Evolutionary conservation across 2,797 vertebrate species (phyloP).

Genomic region (Girardinus metallicus): DNA sequence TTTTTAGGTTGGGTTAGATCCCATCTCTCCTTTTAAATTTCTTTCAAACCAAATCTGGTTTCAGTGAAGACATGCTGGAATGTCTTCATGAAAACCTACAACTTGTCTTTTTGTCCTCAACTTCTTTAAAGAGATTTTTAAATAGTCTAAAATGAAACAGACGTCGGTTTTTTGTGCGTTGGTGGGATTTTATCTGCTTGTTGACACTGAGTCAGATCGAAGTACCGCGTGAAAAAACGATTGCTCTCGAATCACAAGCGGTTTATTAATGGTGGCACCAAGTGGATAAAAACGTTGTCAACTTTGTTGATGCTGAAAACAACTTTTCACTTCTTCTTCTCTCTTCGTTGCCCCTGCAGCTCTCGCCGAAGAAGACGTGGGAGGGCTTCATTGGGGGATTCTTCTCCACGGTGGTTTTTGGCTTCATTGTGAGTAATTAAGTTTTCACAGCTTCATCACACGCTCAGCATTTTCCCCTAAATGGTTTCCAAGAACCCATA

Average conservation of each 20-base stretch:
- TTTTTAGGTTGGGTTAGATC: neutral
- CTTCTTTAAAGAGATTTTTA: neutral
- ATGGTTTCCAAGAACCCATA: neutral
- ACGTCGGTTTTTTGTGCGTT: neutral
- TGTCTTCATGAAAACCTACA: neutral
- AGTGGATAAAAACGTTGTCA: neutral
- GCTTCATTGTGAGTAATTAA: constrained; percentile 89
- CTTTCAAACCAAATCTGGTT: neutral
- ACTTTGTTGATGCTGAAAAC: neutral
- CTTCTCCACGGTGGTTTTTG: constrained; percentile 93
- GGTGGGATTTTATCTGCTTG: neutral
- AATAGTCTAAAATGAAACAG: neutral
- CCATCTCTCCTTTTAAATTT: neutral
- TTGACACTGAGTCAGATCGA: neutral
- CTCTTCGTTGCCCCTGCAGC: constrained; percentile 70
- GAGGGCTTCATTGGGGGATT: constrained; percentile 99
- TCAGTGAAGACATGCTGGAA: neutral
- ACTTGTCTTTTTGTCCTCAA: neutral
- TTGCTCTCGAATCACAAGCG: neutral
- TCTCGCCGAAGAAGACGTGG: constrained; percentile 99
- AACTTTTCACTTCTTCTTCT: constrained; percentile 20
- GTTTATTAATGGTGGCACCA: neutral
- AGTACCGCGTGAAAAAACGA: neutral
- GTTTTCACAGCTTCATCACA: neutral
- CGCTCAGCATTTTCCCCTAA: neutral